Base-by-base conservation (phyloP, 23 tunicate genomes). In the Trididemnum miniatum region DNA sequence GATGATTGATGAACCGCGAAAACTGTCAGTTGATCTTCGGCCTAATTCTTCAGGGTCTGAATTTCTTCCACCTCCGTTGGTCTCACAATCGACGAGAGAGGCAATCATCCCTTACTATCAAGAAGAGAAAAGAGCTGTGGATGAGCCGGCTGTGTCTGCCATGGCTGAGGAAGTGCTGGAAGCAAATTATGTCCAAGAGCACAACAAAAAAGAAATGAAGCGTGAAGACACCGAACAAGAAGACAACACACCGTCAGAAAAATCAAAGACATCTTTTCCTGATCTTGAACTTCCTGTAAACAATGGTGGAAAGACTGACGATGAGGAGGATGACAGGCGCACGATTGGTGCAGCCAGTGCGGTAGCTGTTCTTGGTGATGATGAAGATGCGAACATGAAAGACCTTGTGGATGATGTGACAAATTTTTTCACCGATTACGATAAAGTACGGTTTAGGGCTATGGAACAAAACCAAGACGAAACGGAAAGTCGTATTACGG, bases 281-380 rank as follows among this genome's bases (percentile, higher is more conserved):
- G 67, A 20, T 20, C 4, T 62, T 18, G 38, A 67, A 5, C 38
- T 38, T 67, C 75, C 31, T 4, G 7, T 33, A 31, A 20, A 7
- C 27, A 20, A 28, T 9, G 12, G 2, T 2, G 31, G 9, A 22
- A 23, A 22, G 18, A 38, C 28, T 3, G 83, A 85, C 3, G 89
- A 85, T 59, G 65, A 36, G 35, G 89, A 64, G 51, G 89, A 90
- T 34, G 89, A 72, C 33, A 33, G 77, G 1, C 80, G 81, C 65
- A 73, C 85, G 23, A 60, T 80, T 29, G 81, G 78, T 9, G 71
- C 76, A 9, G 65, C 34, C 0, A 83, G 87, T 28, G 66, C 82
- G 1, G 82, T 85, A 9, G 82, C 89, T 0, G 82, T 77, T 25
- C 31, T 51, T 3, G 82, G 67, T 2, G 82, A 77, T 25, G 80